Conservation (phyloP, 1,140 invertebrate species). For the Euborellia annulipes region DNA sequence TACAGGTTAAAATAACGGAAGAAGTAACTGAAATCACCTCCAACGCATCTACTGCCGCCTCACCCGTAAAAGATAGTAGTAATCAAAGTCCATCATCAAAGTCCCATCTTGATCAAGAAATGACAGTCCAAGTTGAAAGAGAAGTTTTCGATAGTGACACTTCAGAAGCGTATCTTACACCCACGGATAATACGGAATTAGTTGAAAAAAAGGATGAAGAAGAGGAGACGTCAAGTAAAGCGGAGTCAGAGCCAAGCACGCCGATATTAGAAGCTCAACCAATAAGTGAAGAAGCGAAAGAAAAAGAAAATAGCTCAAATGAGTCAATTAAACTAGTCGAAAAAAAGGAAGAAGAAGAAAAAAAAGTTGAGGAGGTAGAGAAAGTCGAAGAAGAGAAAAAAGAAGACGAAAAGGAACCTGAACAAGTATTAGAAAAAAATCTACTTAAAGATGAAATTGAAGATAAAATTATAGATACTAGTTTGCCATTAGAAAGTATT, state of each 20-base stretch:
- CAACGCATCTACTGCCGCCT: neutral
- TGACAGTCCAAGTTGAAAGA: conserved; percentile 18
- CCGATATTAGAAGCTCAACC: conserved; percentile 25
- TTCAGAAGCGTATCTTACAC: conserved; percentile 41
- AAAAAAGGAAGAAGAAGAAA: conserved; percentile 6
- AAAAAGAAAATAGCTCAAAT: conserved; percentile 11
- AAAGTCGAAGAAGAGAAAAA: conserved; percentile 6
- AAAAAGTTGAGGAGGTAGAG: conserved; percentile 2
- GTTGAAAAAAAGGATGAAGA: conserved; percentile 11
- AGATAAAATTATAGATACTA: conserved; percentile 29
- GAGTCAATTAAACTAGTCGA: conserved; percentile 13
- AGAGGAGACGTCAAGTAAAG: conserved; percentile 2
- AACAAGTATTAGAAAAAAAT: conserved; percentile 6
- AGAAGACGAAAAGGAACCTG: conserved; percentile 5
- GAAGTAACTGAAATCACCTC: neutral
- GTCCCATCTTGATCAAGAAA: neutral
- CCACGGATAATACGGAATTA: conserved; percentile 29
- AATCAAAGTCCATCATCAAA: neutral
- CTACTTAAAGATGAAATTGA: conserved; percentile 11
- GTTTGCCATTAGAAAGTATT: conserved; percentile 7
- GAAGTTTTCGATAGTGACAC: conserved; percentile 33
- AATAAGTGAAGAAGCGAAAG: conserved; percentile 27
- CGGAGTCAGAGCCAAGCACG: conserved; percentile 12
- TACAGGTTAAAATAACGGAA: neutral
- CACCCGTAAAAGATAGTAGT: neutral